These are phyloP conservation scores for Danaus chrysippus DNA, from an alignment of 2,888 invertebrate genomes.

Conservation along the genomic window DNA sequence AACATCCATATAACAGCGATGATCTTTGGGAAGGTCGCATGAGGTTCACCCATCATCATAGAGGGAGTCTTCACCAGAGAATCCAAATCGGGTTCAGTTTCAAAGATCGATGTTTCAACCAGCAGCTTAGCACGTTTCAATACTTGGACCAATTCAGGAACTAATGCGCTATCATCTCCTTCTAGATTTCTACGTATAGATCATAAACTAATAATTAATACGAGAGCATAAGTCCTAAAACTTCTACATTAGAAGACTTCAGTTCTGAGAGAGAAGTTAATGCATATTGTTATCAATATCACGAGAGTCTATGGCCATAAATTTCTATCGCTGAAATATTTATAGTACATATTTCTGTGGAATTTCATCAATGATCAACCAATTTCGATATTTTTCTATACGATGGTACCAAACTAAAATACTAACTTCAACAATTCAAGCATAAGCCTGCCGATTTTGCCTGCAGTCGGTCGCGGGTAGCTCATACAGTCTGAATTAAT, in stretches of 20 bases:
- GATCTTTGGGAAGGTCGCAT: constrained; percentile 60
- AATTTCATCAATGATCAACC: too few species aligned
- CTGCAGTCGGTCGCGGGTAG: constrained; percentile 54
- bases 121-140: constrained; percentile 53
- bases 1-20: constrained; percentile 59
- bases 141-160: constrained; percentile 50
- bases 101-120: constrained; percentile 55
- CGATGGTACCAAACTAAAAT: neutral
- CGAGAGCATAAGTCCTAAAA: too few species aligned
- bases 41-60: constrained; percentile 63
- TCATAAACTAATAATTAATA: neutral
- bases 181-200: constrained; percentile 52
- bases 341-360: too few species aligned
- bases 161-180: constrained; percentile 56
- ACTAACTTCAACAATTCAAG: constrained; percentile 59
- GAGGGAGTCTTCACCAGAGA: constrained; percentile 57
- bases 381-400: too few species aligned
- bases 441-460: constrained; percentile 61
- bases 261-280: too few species aligned
- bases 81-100: constrained; percentile 60
- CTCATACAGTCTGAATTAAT: constrained; percentile 52
- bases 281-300: too few species aligned
- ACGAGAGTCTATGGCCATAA: too few species aligned
- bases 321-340: too few species aligned
- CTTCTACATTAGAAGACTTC: too few species aligned